phyloP scores from a whole-genome alignment of 2,888 invertebrate species.

The Ennomos erosarius region DNA sequence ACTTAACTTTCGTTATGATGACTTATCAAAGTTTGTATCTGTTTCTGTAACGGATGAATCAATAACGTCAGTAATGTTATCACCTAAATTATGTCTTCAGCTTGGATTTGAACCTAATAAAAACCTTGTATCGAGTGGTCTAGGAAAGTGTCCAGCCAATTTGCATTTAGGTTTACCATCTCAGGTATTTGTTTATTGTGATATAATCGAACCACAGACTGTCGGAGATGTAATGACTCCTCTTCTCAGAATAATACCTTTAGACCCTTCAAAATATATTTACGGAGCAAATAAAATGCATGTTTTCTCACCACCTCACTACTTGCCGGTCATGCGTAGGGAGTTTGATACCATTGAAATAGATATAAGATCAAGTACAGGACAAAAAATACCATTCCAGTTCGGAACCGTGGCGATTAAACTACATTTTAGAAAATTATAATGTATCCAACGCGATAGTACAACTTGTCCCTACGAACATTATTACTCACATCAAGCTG shows the following conservation, averaged over 20 bases:
- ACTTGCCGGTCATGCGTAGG: slow-evolving; percentile 45
- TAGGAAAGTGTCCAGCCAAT: slow-evolving; percentile 34
- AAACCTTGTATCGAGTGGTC: slow-evolving; percentile 26
- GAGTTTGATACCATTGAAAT: slow-evolving; percentile 50
- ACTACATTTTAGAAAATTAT: slow-evolving; percentile 41
- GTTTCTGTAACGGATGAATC: slow-evolving; percentile 14
- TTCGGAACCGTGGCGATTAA: slow-evolving; percentile 46
- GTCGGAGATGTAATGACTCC: slow-evolving; percentile 42
- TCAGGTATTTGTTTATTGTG: slow-evolving; percentile 36
- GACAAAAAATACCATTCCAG: slow-evolving; percentile 45
- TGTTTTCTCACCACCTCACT: slow-evolving; percentile 37
- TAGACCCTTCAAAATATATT: slow-evolving; percentile 29
- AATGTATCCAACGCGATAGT: slow-evolving; percentile 28
- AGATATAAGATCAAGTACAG: slow-evolving; percentile 50
- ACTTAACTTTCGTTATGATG: slow-evolving; percentile 35
- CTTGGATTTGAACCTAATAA: slow-evolving; percentile 38
- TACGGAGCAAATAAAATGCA: slow-evolving; percentile 45
- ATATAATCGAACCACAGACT: slow-evolving; percentile 37
- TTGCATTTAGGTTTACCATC: slow-evolving; percentile 30
- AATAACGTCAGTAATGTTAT: slow-evolving; percentile 14
- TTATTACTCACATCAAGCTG: slow-evolving; percentile 40
- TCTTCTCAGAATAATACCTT: slow-evolving; percentile 39
- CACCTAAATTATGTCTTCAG: slow-evolving; percentile 34
- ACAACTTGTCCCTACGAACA: slow-evolving; percentile 40
- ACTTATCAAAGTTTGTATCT: slow-evolving; percentile 27